Evolutionary conservation across 2,113 vertebrate genomes (phyloP).

Genomic region (Pandion haliaetus): DNA sequence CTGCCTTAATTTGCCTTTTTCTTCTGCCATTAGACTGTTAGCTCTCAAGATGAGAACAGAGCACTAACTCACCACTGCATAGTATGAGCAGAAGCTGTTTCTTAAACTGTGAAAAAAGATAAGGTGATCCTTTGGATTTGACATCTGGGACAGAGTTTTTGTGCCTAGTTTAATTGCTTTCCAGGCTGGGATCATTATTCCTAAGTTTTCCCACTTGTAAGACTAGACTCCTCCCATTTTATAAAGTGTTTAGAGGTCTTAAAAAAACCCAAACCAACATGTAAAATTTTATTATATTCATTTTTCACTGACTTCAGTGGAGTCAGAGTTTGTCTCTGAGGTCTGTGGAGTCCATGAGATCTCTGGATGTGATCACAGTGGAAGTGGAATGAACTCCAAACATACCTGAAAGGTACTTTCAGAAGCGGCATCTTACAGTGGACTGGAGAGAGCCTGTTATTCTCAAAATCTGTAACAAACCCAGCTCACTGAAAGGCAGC

Average conservation of each 20-base stretch:
- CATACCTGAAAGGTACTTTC: background rate
- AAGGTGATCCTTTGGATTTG: background rate
- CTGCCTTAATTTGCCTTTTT: constrained; percentile 33
- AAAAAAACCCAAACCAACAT: background rate
- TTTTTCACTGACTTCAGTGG: background rate
- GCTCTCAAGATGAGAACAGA: background rate
- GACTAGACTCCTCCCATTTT: background rate
- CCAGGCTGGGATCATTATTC: background rate
- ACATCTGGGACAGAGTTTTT: background rate
- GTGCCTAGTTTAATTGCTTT: background rate
- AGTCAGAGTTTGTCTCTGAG: background rate
- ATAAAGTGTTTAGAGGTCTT: background rate
- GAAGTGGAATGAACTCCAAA: background rate
- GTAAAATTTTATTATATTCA: background rate
- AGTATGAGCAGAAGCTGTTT: background rate
- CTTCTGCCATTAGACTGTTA: background rate
- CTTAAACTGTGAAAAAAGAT: background rate
- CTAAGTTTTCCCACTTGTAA: background rate
- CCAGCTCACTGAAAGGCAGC: background rate
- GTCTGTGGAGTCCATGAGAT: background rate
- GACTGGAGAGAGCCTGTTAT: background rate
- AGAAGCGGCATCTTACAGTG: background rate
- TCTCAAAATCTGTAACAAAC: background rate
- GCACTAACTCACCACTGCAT: background rate
- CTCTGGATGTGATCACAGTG: background rate